Base-by-base conservation (phyloP, 2,888 invertebrate species). In the Scelioninae gen. 2 region DNA sequence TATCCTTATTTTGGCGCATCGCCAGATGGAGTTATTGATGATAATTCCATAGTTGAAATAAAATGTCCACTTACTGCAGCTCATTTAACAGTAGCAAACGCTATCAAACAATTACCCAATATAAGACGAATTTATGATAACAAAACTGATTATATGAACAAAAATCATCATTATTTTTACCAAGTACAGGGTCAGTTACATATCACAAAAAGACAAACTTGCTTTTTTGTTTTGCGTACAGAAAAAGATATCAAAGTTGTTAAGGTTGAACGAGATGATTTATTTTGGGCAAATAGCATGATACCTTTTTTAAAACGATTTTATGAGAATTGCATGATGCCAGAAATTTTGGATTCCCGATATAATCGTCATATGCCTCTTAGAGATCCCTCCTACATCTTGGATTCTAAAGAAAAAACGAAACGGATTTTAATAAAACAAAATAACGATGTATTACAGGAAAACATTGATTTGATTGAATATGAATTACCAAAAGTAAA, bases 21-120 rank as follows among this genome's bases (percentile, higher is more conserved):
- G 5, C 71, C 74, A 0, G 77, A 77, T 57, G 74, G 76, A 2
- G 2, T 73, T 1, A 76, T 75, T 15, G 75, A 41, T 18, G 58
- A 68, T 6, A 63, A 77, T 35, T 60, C 57, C 0, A 11, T 73
- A 3, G 63, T 75, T 28, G 75, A 75, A 63, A 58, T 61, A 16
- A 75, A 78, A 71, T 67, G 53, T 52, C 67, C 74, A 7, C 2
- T 33, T 9, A 7, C 19, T 9, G 7, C 19, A 16, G 45, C 61
- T 7, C 13, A 37, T 41, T 15, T 55, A 16, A 41, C 10, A 2
- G 13, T 25, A 18, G 1, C 13, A 16, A 4, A 55, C 2, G 28
- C 39, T 1, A 41, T 41, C 15, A 5, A 53, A 39, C 1, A 15
- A 31, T 6, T 55, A 7, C 15, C 39, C 0, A 13, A 15, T 15